Conservation (phyloP, 1,140 invertebrate genomes). For the Alviniconcha marisindica region DNA sequence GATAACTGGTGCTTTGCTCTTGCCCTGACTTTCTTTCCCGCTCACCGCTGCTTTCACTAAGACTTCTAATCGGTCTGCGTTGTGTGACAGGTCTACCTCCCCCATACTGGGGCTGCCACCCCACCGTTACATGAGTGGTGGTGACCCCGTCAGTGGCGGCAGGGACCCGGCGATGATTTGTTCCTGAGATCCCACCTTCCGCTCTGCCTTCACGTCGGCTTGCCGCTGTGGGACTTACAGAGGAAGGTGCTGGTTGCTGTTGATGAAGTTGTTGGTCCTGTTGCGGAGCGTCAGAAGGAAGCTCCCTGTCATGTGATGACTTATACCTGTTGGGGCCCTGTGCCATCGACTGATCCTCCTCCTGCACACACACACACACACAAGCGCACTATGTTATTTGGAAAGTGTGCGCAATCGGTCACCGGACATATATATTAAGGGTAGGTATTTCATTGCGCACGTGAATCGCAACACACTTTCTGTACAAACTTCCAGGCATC, state of each 20-base stretch:
- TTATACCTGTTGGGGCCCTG: constrained; percentile 62
- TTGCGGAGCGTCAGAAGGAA: neutral
- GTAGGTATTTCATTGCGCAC: no score
- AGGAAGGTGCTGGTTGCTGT: constrained; percentile 11
- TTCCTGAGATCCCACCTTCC: no score
- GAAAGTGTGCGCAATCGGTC: no score
- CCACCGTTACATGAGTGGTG: neutral
- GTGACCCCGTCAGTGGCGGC: constrained; percentile 25
- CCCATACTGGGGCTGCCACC: neutral
- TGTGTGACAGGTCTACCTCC: neutral
- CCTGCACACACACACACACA: constrained; percentile 51
- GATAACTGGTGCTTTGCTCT: no score
- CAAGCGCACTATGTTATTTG: no score
- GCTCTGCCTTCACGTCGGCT: no score
- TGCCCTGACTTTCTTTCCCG: no score
- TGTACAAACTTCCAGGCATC: no score
- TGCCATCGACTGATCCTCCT: constrained; percentile 69
- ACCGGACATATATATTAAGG: no score
- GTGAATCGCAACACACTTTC: no score
- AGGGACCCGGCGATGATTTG: no score
- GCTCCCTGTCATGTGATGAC: constrained; percentile 43
- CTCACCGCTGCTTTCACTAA: constrained; percentile 25
- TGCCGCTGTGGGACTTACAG: constrained; percentile 12
- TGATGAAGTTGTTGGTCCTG: constrained; percentile 7
- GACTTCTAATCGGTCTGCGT: neutral